Evolutionary conservation across 64 coral and sea anemone genomes (phyloP).

Genomic region (Astreopora myriophthalma): DNA sequence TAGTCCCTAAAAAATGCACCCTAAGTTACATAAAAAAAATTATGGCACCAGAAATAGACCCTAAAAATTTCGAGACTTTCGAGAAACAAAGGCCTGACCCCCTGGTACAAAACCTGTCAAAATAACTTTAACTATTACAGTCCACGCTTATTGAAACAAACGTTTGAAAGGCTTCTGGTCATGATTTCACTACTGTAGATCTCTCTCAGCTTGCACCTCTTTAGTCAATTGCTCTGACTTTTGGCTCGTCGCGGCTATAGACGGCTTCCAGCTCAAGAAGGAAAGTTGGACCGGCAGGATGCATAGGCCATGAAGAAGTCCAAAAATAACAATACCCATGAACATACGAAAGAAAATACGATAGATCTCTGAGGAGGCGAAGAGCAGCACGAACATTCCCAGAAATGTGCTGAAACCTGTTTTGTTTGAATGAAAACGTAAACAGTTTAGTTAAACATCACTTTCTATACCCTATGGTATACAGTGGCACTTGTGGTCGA

Average conservation of each 20-base stretch:
- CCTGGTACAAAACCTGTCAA: no score
- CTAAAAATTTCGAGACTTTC: no score
- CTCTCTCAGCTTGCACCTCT: not conserved
- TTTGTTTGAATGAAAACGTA: not conserved
- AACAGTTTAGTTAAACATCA: not conserved
- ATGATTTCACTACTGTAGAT: not conserved
- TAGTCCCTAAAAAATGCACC: no score
- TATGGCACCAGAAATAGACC: no score
- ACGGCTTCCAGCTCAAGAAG: constrained; percentile 21
- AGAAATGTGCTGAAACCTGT: constrained; percentile 67
- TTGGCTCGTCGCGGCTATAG: not conserved
- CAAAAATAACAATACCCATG: constrained; percentile 57
- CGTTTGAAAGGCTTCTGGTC: not conserved
- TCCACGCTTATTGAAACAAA: no score
- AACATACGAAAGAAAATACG: constrained; percentile 75
- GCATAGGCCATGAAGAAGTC: constrained; percentile 66
- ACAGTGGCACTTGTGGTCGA: no score
- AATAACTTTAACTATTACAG: no score
- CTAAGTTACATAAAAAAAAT: no score
- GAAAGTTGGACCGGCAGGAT: constrained; percentile 64
- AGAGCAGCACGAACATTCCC: constrained; percentile 51
- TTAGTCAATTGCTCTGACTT: not conserved
- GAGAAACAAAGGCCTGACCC: no score
- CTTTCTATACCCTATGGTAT: no score
- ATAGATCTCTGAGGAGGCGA: constrained; percentile 67